Base-by-base conservation (phyloP, 2,797 vertebrate genomes). In the Cygnus olor region DNA sequence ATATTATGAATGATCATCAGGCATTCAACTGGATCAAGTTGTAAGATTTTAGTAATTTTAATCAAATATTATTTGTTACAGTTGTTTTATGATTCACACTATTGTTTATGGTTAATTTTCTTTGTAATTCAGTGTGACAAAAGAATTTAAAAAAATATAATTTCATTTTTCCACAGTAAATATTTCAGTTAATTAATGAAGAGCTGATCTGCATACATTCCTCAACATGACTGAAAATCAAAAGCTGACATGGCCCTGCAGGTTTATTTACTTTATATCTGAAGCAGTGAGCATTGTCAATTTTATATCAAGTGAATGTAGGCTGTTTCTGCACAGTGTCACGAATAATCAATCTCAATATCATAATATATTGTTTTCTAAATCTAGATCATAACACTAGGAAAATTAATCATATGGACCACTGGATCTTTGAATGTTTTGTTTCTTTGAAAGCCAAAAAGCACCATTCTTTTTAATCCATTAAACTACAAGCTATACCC, bases 111-210 rank as follows among this genome's bases (percentile, higher is more conserved):
- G 51, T 58, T 82, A 63, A 81, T 89, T 92, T 82, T 13, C 17
- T 80, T 70, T 65, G 20, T 20, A 87, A 77, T 77, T 73, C 10
- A 42, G n/a, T 64, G 44, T 64, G 68, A 79, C 7, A 77, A 89
- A 91, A 73, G 28, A 73, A 61, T 32, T 80, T 73, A 45, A 22
- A 20, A 78, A 84, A 58, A 30, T 58, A 40, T 82, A 85, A 80
- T 80, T 85, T 85, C 84, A 66, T 15, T 24, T 74, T 91, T 85
- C 60, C 16, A 53, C 8, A 88, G 65, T 78, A 89, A 96, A 90
- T 17, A 56, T 82, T 93, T 94, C 60, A 44, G 17, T n/a, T 76
- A 86, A 81, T 61, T 84, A 78, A 70, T 66, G 47, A 82, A 80
- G 38, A 76, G 2, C 17, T 80, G 42, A 69, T 77, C 38, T 89